phyloP scores from a whole-genome alignment of 2,113 vertebrate species.

The Bos taurus region ARS-UCD2.0 NC_037330.1:96135001-96135500 shows the following conservation, averaged over 20 bases:
- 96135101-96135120: constrained; percentile 63
- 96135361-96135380: background rate
- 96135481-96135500: constrained; percentile 1
- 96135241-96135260: background rate
- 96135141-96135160: constrained; percentile 14
- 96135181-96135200: constrained; percentile 47
- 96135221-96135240: background rate
- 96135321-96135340: constrained; percentile 10
- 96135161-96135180: background rate
- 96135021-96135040: constrained; percentile 70
- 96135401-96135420: background rate
- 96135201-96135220: constrained; percentile 47
- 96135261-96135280: constrained; percentile 33
- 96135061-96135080: constrained; percentile 67
- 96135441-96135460: background rate
- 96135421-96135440: background rate
- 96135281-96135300: constrained; percentile 36
- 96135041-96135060: constrained; percentile 74
- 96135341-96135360: constrained; percentile 24
- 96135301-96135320: background rate
- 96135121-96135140: constrained; percentile 40
- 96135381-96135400: background rate
- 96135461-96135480: background rate
- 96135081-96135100: constrained; percentile 73
- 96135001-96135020: constrained; percentile 74